Base-by-base conservation (phyloP, 2,888 invertebrate species). In the Leptogaster cylindrica region DNA sequence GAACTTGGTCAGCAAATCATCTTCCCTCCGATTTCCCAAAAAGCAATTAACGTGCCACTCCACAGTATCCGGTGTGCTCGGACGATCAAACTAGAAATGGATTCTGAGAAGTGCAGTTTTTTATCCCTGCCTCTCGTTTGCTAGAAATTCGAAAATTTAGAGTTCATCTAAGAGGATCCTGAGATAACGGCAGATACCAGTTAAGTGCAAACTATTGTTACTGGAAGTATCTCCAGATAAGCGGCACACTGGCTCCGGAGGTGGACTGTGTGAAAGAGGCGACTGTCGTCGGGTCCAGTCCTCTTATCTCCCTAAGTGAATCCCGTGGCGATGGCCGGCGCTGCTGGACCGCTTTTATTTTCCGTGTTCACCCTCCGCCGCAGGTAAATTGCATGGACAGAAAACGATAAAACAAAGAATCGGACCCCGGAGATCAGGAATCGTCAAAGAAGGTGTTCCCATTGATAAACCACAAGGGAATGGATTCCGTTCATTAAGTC, bases 171-270 rank as follows among this genome's bases (percentile, higher is more conserved):
- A 48, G 25, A 55, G 55, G 55, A 55, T 36, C 55, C 36, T 6
- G 14, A 55, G 55, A 55, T 55, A 55, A 55, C 55, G 55, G 55
- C 12, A 55, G 55, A 55, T 55, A 55, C 55, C 31, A 39, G 36
- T 41, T 55, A 55, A 55, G 55, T 55, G 55, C 55, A 55, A 55
- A 55, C 55, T 39, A 55, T 55, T 55, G 55, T 55, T 55, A 39
- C n/a, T 36, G 20, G 18, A 23, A 55, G 4, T 36, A 36, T 8
- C 31, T 55, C 39, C 10, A 55, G 55, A 55, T 55, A 55, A 55
- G n/a, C n/a, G 23, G n/a, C 5, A 10, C 16, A 46, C 20, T 46
- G 41, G n/a, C n/a, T n/a, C n/a, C n/a, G n/a, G n/a, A n/a, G n/a
- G n/a, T n/a, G n/a, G n/a, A n/a, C n/a, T n/a, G n/a, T n/a, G n/a